phyloP scores from a whole-genome alignment of 2,113 vertebrate species.

The Atlantisia rogersi region DNA sequence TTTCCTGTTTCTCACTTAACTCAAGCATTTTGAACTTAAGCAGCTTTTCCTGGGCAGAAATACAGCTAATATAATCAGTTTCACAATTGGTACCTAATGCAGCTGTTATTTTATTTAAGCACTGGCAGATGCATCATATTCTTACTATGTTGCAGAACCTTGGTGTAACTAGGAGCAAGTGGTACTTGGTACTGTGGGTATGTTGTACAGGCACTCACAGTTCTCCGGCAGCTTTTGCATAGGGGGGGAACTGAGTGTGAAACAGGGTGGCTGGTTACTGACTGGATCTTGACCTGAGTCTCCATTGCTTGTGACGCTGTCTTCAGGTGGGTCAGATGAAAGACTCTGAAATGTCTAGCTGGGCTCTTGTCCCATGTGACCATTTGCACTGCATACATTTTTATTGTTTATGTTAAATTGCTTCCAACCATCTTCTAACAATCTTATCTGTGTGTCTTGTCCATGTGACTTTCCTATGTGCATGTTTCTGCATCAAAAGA shows the following conservation, averaged over 20 bases:
- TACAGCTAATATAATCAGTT: conserved; percentile 42
- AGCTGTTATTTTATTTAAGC: conserved; percentile 31
- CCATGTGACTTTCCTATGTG: neutral
- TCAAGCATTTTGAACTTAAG: conserved; percentile 33
- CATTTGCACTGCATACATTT: neutral
- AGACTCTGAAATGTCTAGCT: neutral
- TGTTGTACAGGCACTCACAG: neutral
- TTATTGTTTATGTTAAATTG: neutral
- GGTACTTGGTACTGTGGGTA: neutral
- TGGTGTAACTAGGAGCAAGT: neutral
- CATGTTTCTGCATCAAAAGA: neutral
- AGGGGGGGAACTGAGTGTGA: neutral
- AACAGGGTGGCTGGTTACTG: neutral
- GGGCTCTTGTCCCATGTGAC: neutral
- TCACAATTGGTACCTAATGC: conserved; percentile 34
- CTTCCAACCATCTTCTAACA: neutral
- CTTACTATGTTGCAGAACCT: neutral
- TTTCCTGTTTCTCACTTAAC: conserved; percentile 51
- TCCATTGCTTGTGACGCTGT: neutral
- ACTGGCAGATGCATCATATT: conserved; percentile 31
- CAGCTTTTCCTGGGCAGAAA: conserved; percentile 40
- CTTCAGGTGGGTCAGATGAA: neutral
- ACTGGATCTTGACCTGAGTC: neutral
- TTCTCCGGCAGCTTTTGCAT: neutral
- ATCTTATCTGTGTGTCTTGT: neutral